Conservation (phyloP, 2,113 vertebrate species). For the Nyctereutes procyonoides region DNA sequence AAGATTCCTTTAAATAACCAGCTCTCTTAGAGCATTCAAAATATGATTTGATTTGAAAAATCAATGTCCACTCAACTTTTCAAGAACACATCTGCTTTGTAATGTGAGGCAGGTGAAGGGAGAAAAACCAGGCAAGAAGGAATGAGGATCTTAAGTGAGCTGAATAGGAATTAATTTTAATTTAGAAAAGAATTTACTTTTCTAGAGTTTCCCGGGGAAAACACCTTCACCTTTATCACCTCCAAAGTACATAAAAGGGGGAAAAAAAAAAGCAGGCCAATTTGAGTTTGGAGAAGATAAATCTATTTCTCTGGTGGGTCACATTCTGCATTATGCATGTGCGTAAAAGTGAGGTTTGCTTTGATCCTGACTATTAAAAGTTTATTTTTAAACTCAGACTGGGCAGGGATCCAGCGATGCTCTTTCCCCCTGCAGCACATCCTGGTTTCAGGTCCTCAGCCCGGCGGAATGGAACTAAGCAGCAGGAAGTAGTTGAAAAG, state of each 20-base stretch:
- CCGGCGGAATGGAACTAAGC: constrained; percentile 53
- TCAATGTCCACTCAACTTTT: constrained; percentile 56
- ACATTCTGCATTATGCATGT: constrained; percentile 84
- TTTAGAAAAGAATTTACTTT: constrained; percentile 70
- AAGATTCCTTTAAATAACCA: constrained; percentile 65
- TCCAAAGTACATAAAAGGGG: background rate
- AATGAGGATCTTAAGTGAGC: constrained; percentile 53
- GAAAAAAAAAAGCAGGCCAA: background rate
- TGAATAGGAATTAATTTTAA: constrained; percentile 59
- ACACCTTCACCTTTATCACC: constrained; percentile 53
- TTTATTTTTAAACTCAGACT: constrained; percentile 90
- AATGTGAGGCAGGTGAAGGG: background rate
- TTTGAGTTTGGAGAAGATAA: constrained; percentile 81
- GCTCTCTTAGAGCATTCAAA: constrained; percentile 53
- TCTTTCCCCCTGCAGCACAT: constrained; percentile 81
- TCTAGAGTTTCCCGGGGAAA: constrained; percentile 66
- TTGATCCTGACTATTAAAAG: constrained; percentile 88
- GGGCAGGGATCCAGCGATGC: constrained; percentile 87
- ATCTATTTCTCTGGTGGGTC: constrained; percentile 80
- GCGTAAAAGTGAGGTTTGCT: constrained; percentile 87
- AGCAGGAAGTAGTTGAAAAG: constrained; percentile 83
- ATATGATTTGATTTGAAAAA: constrained; percentile 71
- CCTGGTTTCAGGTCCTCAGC: constrained; percentile 82
- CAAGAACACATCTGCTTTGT: constrained; percentile 33
- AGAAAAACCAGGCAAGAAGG: background rate